Evolutionary conservation across 2,797 vertebrate species (phyloP).

Genomic region (Microchirus variegatus): DNA sequence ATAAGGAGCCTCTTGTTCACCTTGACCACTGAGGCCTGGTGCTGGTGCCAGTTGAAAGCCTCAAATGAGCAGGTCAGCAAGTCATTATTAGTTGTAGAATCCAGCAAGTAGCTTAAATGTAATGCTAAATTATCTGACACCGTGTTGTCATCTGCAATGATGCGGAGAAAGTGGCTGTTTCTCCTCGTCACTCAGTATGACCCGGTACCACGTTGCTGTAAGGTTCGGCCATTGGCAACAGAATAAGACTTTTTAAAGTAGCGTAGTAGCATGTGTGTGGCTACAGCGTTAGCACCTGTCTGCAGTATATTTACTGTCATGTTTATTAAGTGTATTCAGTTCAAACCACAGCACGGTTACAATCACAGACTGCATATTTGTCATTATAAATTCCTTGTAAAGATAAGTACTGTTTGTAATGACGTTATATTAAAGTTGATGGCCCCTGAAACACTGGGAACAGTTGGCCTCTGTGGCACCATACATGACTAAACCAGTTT

Average conservation of each 20-base stretch:
- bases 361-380: too few relatives aligned
- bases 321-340: background rate
- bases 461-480: too few relatives aligned
- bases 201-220: background rate
- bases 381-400: too few relatives aligned
- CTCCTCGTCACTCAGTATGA: background rate
- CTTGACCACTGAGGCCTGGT: background rate
- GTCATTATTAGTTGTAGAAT: background rate
- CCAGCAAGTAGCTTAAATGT: constrained; percentile 1
- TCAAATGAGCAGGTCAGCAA: background rate
- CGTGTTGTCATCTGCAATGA: background rate
- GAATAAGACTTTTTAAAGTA: background rate
- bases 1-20: fast-evolving
- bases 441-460: too few relatives aligned
- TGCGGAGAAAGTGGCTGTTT: too few relatives aligned
- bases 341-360: background rate
- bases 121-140: background rate
- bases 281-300: background rate
- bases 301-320: background rate
- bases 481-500: constrained; percentile 38
- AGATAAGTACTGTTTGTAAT: too few relatives aligned
- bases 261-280: background rate
- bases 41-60: background rate
- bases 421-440: too few relatives aligned
- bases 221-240: background rate